Percentiles rank a stretch among this genome's conserved stretches.
Conservation (phyloP, 2,888 invertebrate species). For the Folsomia candida region DNA sequence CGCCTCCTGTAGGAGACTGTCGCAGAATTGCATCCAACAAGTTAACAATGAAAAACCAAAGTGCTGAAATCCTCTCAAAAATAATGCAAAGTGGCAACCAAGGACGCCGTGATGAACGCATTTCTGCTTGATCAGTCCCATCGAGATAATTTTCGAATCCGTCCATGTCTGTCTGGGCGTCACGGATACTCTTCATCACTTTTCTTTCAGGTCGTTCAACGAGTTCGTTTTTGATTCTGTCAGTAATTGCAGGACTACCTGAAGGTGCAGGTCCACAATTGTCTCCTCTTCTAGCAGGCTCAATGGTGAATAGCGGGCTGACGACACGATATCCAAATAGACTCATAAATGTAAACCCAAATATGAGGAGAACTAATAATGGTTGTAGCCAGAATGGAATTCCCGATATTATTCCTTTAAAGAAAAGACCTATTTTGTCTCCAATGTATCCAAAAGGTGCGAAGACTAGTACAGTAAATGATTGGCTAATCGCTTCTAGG, state of each 20-base stretch:
- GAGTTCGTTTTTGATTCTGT: conserved; percentile 19
- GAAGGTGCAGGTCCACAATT: background rate
- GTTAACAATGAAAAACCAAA: background rate
- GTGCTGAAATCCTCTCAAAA: background rate
- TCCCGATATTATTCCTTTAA: conserved; percentile 28
- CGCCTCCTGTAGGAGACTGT: background rate
- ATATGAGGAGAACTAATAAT: conserved; percentile 24
- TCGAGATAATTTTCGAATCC: conserved; percentile 44
- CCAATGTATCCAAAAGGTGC: conserved; percentile 42
- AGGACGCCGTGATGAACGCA: background rate
- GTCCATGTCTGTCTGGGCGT: conserved; percentile 44
- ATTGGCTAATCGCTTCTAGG: conserved; percentile 40
- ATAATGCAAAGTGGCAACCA: background rate
- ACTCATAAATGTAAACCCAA: conserved; percentile 36
- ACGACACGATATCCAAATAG: conserved; percentile 36
- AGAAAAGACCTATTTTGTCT: conserved; percentile 37
- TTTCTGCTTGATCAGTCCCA: conserved; percentile 3
- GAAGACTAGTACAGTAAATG: conserved; percentile 37
- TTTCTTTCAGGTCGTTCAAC: conserved; percentile 36
- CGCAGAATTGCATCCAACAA: background rate
- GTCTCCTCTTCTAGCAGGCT: conserved; percentile 31
- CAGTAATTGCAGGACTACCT: conserved; percentile 14
- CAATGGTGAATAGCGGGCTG: conserved; percentile 42
- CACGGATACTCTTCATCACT: conserved; percentile 34
- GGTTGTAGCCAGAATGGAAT: conserved; percentile 44